Evolutionary conservation across 2,113 vertebrate genomes (phyloP).

Genomic region (Trachemys scripta): DNA sequence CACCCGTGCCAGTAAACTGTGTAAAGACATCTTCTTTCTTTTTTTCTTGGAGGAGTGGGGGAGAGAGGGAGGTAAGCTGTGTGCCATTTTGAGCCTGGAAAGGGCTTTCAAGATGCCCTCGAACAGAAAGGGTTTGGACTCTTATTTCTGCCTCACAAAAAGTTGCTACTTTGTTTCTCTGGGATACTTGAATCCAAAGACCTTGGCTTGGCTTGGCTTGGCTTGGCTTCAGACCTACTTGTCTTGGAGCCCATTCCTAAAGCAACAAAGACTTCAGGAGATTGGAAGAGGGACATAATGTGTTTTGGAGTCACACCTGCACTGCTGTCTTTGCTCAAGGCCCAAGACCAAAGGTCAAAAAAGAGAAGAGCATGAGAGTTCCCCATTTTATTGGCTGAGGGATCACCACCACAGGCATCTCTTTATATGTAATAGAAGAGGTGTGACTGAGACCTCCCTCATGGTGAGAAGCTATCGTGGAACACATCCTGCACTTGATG

Average conservation of each 20-base stretch:
- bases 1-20: background rate
- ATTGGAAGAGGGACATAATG: background rate
- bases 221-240: background rate
- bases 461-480: background rate
- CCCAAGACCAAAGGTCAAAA: background rate
- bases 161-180: background rate
- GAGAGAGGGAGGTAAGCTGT: background rate
- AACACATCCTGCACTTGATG: background rate
- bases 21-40: background rate
- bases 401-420: background rate
- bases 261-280: background rate
- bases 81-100: background rate
- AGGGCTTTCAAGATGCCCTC: background rate
- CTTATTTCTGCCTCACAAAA: background rate
- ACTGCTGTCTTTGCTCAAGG: background rate
- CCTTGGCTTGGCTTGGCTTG: background rate
- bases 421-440: background rate
- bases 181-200: background rate
- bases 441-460: background rate
- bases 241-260: background rate
- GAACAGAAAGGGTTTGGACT: background rate
- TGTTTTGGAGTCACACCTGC: background rate
- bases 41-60: background rate
- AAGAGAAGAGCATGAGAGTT: background rate
- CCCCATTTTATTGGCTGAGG: background rate